These are phyloP conservation scores for Ciconia nigra DNA, from an alignment of 2,797 vertebrate species.

Conservation along the genomic window DNA sequence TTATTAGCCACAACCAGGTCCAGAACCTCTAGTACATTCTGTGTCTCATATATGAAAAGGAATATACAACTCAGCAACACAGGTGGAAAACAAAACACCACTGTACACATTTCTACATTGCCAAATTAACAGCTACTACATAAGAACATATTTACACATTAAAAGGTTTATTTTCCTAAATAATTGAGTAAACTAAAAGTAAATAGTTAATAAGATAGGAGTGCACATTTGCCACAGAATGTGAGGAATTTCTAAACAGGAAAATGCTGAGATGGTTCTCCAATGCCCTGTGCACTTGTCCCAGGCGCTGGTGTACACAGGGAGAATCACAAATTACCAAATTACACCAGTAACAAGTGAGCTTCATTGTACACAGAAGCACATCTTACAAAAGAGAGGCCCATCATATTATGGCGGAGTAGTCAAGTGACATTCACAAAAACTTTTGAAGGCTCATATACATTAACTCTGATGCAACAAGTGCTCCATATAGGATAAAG, in stretches of 20 bases:
- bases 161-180: background rate
- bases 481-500: fast-evolving
- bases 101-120: background rate
- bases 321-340: background rate
- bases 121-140: background rate
- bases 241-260: background rate
- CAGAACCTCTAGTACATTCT: background rate
- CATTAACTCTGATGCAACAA: background rate
- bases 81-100: background rate
- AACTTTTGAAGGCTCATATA: background rate
- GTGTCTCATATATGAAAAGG: background rate
- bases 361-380: background rate
- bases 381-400: background rate
- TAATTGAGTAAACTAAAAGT: background rate
- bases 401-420: background rate
- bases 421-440: background rate
- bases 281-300: background rate
- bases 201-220: background rate
- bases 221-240: background rate
- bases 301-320: background rate
- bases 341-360: background rate
- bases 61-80: background rate
- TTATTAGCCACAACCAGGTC: background rate
- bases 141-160: background rate
- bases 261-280: background rate